A percentile compares a stretch with the other conserved stretches of the same genome.
These are phyloP conservation scores for Phalacrocorax brasilianus DNA, from an alignment of 2,113 vertebrate species.

Conservation along the genomic window DNA sequence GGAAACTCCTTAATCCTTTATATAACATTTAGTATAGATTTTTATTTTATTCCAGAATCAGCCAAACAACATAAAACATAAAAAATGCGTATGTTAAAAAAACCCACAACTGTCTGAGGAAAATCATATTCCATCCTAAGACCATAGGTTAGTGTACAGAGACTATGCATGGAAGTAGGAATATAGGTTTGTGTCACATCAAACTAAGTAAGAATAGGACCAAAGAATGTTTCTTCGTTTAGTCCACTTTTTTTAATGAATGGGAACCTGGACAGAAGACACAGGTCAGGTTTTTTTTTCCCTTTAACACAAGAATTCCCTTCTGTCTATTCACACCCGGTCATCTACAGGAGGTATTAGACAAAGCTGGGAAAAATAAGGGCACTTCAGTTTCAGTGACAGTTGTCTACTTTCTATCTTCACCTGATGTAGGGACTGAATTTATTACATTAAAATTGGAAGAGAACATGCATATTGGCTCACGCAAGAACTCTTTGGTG, in stretches of 20 bases:
- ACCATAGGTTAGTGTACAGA: background rate
- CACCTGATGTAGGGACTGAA: background rate
- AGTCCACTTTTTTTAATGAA: background rate
- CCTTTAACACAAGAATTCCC: background rate
- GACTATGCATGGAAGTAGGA: background rate
- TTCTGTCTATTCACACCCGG: background rate
- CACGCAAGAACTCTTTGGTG: background rate
- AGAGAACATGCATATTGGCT: background rate
- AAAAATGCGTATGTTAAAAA: background rate
- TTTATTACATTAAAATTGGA: background rate
- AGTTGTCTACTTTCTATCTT: background rate
- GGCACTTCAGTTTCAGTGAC: background rate
- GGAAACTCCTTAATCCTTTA: background rate
- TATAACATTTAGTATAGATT: background rate
- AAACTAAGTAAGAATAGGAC: background rate
- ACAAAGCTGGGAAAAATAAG: background rate
- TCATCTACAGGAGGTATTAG: background rate
- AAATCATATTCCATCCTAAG: background rate
- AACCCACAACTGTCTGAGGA: background rate
- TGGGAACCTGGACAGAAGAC: background rate
- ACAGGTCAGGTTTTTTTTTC: background rate
- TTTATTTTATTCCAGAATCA: background rate
- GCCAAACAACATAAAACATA: background rate
- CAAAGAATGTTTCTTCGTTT: background rate
- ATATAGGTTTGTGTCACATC: background rate